A percentile compares a stretch with the other conserved stretches of the same genome.
Conservation (phyloP, 2,797 vertebrate species). For the Furcifer pardalis region DNA sequence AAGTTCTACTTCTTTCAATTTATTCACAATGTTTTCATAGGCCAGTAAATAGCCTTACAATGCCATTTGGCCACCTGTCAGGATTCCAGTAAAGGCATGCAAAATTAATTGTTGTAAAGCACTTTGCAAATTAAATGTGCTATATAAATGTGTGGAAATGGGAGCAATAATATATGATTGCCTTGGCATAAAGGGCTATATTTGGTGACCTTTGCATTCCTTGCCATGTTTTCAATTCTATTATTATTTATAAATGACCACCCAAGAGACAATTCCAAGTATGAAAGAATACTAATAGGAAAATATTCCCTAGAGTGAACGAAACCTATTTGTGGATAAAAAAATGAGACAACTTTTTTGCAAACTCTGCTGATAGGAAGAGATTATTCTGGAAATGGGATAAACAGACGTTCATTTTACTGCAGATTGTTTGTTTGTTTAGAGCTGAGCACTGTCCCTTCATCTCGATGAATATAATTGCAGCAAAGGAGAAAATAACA, state of each 20-base stretch:
- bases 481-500: slow-evolving; percentile 17
- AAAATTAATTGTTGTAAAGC: background rate
- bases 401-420: slow-evolving; percentile 22
- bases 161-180: background rate
- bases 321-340: slow-evolving; percentile 19
- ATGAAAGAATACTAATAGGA: slow-evolving; percentile 4
- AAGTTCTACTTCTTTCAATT: background rate
- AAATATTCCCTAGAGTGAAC: slow-evolving; percentile 16
- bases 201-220: slow-evolving; percentile 12
- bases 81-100: background rate
- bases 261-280: background rate
- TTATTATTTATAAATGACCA: slow-evolving; percentile 21
- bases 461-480: slow-evolving; percentile 24
- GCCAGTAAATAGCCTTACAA: background rate
- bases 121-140: background rate
- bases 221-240: background rate
- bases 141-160: slow-evolving; percentile 2
- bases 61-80: background rate
- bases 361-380: slow-evolving; percentile 4
- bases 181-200: background rate
- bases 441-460: slow-evolving; percentile 16
- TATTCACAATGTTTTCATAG: background rate
- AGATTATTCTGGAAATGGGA: slow-evolving; percentile 7
- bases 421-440: slow-evolving; percentile 31
- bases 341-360: background rate